Evolutionary conservation across 2,888 invertebrate species (phyloP), one percentile per base, ranked within the genome.

Genomic region (Ochropleura leucogaster): DNA sequence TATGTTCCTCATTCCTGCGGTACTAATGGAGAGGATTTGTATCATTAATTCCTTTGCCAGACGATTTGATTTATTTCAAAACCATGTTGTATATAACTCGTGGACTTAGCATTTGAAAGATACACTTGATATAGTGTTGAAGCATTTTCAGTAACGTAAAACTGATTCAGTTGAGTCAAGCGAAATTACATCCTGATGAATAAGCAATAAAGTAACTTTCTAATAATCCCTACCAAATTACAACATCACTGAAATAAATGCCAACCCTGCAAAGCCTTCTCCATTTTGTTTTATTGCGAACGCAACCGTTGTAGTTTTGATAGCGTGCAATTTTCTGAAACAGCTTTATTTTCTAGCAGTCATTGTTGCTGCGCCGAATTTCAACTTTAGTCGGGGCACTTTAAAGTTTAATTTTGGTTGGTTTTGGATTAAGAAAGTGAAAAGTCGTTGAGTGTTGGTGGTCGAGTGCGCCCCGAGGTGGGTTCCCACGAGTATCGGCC

Each of bases 391-490:
- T 9, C 0, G 0, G 0, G 18, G 16, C 0, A 40, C 0, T 0
- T 46, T 91, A 93, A 84, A 87, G 93, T 91, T 80, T 74, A 83
- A 79, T 89, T 90, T 93, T 40, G 85, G 69, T 64, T 87, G 87
- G 40, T 14, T 53, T 46, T 66, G n/a, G 53, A 63, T 67, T 82
- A 92, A 86, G 93, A 95, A 95, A 96, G 96, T 95, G 96, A 96
- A 96, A 96, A 96, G 93, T 92, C 91, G 88, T 90, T 90, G 94
- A 82, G 93, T 95, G 94, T 92, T 95, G 96, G 96, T 96, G 96
- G 96, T 96, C 96, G 95, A 65, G 80, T 85, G 83, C 84, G 92
- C 91, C 95, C 92, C 88, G 91, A 89, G 95, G 95, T 94, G 78
- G 82, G 93, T 96, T 96, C 96, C 95, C 96, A 96, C 96, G 96